Conservation (phyloP, 2,113 vertebrate species). For the Rhinichthys klamathensis region DNA sequence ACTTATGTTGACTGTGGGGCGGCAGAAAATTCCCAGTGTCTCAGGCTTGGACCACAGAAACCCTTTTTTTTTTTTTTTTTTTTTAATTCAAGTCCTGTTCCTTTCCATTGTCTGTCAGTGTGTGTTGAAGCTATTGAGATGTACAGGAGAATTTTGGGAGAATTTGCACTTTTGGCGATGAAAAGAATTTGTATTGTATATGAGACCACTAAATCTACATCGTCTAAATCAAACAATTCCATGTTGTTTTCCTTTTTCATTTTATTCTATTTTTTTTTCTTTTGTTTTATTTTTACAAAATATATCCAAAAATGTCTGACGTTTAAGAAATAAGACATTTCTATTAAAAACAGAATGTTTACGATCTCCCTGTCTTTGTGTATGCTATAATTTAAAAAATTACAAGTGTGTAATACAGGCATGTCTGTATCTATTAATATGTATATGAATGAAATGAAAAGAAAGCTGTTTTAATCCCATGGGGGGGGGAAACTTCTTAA, state of each 20-base stretch:
- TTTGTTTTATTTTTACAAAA: conserved; percentile 68
- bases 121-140: conserved; percentile 70
- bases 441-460: background rate
- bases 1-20: conserved; percentile 62
- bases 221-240: conserved; percentile 79
- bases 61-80: conserved; percentile 62
- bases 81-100: conserved; percentile 58
- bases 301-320: conserved; percentile 82
- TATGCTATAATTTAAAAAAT: background rate
- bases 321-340: conserved; percentile 83
- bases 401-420: background rate
- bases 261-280: conserved; percentile 63
- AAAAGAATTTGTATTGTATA: conserved; percentile 78
- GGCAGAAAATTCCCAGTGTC: conserved; percentile 64
- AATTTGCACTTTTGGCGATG: conserved; percentile 82
- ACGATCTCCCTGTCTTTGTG: conserved; percentile 60
- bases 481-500: background rate
- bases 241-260: conserved; percentile 72
- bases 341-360: conserved; percentile 82
- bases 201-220: conserved; percentile 83
- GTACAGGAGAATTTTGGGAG: conserved; percentile 65
- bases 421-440: background rate
- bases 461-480: background rate
- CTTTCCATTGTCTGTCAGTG: conserved; percentile 62
- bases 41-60: conserved; percentile 65